These are phyloP conservation scores for Habrosyne pyritoides DNA, from an alignment of 2,888 invertebrate species.

Conservation along the genomic window DNA sequence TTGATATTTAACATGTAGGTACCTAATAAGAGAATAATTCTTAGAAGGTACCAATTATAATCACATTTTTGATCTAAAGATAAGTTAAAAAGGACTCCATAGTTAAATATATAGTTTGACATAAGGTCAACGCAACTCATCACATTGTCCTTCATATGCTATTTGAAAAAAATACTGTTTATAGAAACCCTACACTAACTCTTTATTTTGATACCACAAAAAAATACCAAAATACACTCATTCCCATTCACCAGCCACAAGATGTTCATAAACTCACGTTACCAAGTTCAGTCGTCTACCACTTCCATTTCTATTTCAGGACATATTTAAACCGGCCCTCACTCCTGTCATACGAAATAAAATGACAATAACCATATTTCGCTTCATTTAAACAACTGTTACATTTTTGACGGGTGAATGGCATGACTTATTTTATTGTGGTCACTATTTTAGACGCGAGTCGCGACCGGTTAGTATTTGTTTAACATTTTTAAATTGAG, in stretches of 20 bases:
- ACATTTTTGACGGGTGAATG: conserved; percentile 44
- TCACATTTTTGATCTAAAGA: too few relatives aligned
- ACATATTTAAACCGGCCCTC: conserved; percentile 46
- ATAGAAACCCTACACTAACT: too few relatives aligned
- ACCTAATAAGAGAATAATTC: too few relatives aligned
- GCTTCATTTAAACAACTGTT: conserved; percentile 45
- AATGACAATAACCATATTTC: conserved; percentile 70
- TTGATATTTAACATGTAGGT: too few relatives aligned
- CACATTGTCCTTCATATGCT: too few relatives aligned
- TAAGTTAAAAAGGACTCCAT: too few relatives aligned
- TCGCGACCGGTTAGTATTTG: conserved; percentile 22
- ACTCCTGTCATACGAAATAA: conserved; percentile 59
- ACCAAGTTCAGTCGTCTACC: conserved; percentile 40
- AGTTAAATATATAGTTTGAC: too few relatives aligned
- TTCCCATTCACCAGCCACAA: background rate
- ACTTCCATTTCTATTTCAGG: conserved; percentile 47
- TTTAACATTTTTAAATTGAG: conserved; percentile 19
- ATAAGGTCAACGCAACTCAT: too few relatives aligned
- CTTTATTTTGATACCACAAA: background rate
- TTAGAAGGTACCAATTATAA: too few relatives aligned
- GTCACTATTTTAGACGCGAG: conserved; percentile 39
- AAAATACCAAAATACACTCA: background rate
- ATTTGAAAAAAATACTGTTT: too few relatives aligned
- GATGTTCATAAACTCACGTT: background rate
- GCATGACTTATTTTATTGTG: conserved; percentile 53